Evolutionary conservation across 2,888 invertebrate genomes (phyloP).

Genomic region (Glaucopsyche alexis): DNA sequence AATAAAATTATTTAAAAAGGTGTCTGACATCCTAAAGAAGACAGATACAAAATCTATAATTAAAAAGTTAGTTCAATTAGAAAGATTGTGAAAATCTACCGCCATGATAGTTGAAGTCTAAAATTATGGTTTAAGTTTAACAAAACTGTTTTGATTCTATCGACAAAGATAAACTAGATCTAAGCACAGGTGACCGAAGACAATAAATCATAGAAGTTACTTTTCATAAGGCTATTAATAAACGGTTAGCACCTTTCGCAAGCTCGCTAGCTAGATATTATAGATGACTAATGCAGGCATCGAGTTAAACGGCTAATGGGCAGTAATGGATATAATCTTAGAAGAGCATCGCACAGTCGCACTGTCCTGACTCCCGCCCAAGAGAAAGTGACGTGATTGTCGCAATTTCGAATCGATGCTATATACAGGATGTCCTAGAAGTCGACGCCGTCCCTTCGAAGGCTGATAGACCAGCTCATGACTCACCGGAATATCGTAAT

Average conservation of each 20-base stretch:
- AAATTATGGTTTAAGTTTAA: not conserved
- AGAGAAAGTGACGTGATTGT: constrained; percentile 70
- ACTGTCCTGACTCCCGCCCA: constrained; percentile 42
- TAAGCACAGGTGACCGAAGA: not conserved
- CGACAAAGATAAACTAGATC: constrained; percentile 6
- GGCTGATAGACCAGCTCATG: too few relatives aligned
- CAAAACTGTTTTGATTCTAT: not conserved
- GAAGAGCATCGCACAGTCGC: constrained; percentile 65
- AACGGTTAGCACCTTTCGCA: constrained; percentile 24
- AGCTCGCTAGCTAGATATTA: not conserved
- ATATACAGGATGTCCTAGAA: too few relatives aligned
- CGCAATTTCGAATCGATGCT: not conserved
- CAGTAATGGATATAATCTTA: constrained; percentile 74
- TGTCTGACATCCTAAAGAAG: too few relatives aligned
- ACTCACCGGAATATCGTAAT: too few relatives aligned
- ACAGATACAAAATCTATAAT: too few relatives aligned
- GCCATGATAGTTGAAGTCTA: not conserved
- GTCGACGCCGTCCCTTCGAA: too few relatives aligned
- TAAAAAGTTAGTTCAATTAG: not conserved
- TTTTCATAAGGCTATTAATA: constrained; percentile 5
- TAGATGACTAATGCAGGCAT: constrained; percentile 54
- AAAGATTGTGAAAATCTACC: not conserved
- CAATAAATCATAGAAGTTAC: constrained; percentile 6
- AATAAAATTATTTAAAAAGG: too few relatives aligned
- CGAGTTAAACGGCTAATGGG: constrained; percentile 72